Evolutionary conservation across 2,113 vertebrate genomes (phyloP).

Genomic region (Bambusicola thoracicus): DNA sequence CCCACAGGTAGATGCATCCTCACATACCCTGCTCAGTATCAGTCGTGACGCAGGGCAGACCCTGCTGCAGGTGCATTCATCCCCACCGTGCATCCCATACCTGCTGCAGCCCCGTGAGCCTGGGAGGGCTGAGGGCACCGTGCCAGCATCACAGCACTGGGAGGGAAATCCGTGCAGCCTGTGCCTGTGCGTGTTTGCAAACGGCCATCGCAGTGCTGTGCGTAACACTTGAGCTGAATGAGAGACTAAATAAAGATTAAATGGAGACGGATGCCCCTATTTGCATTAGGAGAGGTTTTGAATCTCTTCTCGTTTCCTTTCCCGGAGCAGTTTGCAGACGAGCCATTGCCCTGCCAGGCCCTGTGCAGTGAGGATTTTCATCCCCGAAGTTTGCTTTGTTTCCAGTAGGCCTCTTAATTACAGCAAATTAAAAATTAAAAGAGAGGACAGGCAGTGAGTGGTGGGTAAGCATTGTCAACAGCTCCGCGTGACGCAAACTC

Average conservation of each 20-base stretch:
- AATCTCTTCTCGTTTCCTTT: not conserved
- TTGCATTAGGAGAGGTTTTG: fast-evolving
- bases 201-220: not conserved
- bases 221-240: not conserved
- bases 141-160: not conserved
- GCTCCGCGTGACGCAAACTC: fast-evolving
- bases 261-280: not conserved
- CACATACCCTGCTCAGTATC: not conserved
- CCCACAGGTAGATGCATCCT: not conserved
- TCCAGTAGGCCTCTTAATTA: constrained; percentile 22
- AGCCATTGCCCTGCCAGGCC: fast-evolving
- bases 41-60: not conserved
- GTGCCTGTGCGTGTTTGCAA: not conserved
- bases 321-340: not conserved
- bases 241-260: not conserved
- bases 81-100: not conserved
- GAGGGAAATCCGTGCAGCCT: not conserved
- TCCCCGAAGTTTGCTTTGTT: not conserved
- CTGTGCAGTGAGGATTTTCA: fast-evolving
- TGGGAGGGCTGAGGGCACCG: too few species aligned
- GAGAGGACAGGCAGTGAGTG: not conserved
- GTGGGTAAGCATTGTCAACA: not conserved
- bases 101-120: not conserved
- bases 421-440: not conserved
- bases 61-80: not conserved